Evolutionary conservation across 2,797 vertebrate species (phyloP).

Genomic region (Mormyrops boulengeri): DNA sequence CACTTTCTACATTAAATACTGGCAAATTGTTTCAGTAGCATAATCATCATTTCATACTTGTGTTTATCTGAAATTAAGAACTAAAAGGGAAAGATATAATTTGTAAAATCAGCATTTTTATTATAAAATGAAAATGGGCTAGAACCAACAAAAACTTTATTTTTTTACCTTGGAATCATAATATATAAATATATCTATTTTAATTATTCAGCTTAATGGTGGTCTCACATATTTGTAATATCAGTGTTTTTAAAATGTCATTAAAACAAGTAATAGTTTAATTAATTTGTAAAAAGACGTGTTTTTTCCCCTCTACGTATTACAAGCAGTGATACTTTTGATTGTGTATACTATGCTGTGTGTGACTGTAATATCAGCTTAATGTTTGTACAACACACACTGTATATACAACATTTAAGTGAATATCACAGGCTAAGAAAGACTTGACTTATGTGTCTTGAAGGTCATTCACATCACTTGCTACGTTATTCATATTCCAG

Average conservation of each 20-base stretch:
- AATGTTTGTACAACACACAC: not conserved
- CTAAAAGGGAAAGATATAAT: conserved; percentile 24
- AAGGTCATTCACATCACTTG: not conserved
- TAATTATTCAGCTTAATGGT: conserved; percentile 47
- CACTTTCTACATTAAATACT: conserved; percentile 33
- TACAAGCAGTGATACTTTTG: not conserved
- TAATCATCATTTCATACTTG: conserved; percentile 22
- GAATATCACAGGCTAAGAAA: conserved; percentile 7
- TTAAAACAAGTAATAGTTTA: conserved; percentile 37
- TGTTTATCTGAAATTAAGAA: conserved; percentile 13
- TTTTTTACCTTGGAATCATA: conserved; percentile 70
- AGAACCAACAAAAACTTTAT: conserved; percentile 63
- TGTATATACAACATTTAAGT: not conserved
- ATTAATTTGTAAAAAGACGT: conserved; percentile 29
- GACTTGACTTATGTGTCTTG: not conserved
- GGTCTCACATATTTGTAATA: conserved; percentile 39
- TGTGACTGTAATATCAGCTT: not conserved
- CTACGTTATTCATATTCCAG: conserved; percentile 11
- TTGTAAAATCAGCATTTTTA: conserved; percentile 33
- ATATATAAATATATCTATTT: conserved; percentile 59
- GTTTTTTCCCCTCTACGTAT: conserved; percentile 11
- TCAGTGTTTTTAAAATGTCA: conserved; percentile 25
- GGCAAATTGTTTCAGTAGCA: conserved; percentile 38
- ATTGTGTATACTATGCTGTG: not conserved
- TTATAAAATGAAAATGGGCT: conserved; percentile 46